Evolutionary conservation across 2,797 vertebrate species (phyloP).

Genomic region (Tiaroga cobitis): DNA sequence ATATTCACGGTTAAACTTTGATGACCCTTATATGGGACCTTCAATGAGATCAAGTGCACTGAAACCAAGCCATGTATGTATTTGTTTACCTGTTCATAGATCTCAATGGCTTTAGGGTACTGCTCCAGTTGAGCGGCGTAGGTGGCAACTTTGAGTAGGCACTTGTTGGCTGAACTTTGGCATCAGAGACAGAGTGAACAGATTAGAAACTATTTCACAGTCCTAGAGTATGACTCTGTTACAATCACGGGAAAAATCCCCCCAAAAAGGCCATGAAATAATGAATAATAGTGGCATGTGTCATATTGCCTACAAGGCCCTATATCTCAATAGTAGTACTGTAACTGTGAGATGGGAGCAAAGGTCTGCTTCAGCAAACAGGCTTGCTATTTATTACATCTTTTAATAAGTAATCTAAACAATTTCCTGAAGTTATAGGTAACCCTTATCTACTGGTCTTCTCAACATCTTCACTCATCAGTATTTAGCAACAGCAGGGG

Average conservation of each 20-base stretch:
- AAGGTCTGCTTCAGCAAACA: constrained; percentile 12
- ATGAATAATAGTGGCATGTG: background rate
- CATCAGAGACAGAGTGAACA: constrained; percentile 25
- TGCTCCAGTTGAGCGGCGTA: constrained; percentile 93
- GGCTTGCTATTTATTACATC: background rate
- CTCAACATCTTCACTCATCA: background rate
- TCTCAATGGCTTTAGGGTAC: constrained; percentile 91
- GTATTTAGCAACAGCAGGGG: background rate
- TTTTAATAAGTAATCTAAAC: background rate
- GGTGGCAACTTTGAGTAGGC: constrained; percentile 91
- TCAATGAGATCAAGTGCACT: background rate
- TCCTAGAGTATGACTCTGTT: background rate
- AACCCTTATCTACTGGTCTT: background rate
- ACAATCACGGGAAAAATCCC: background rate
- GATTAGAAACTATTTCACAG: background rate
- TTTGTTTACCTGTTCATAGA: constrained; percentile 88
- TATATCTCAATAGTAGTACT: background rate
- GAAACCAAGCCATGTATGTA: background rate
- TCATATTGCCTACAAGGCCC: no score
- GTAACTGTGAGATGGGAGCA: background rate
- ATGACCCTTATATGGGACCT: background rate
- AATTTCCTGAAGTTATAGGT: background rate
- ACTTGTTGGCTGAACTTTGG: constrained; percentile 88
- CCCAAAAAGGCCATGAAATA: background rate
- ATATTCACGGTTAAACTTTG: background rate